Conservation (phyloP, 37 sponge, comb jelly and placozoan genomes). For the Beroe ovata region DNA sequence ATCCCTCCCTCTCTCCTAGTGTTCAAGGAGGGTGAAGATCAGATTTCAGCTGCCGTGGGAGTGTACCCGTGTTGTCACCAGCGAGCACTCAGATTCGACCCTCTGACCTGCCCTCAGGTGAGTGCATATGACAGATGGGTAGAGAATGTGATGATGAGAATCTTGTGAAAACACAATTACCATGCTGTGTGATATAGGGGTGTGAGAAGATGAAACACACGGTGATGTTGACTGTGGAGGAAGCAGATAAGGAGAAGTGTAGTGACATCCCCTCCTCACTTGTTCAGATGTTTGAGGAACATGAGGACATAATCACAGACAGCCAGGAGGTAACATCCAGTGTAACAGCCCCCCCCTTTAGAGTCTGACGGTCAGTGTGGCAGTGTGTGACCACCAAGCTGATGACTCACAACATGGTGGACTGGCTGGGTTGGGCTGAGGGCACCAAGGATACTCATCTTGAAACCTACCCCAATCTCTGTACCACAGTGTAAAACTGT, state of each 20-base stretch:
- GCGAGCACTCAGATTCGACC: constrained; percentile 63
- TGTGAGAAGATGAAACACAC: constrained; percentile 68
- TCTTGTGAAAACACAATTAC: too few species aligned
- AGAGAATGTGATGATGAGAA: background rate
- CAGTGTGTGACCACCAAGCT: too few species aligned
- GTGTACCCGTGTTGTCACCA: constrained; percentile 65
- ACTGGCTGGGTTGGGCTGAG: too few species aligned
- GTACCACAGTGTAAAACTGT: too few species aligned
- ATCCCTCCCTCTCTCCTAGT: background rate
- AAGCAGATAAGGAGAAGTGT: constrained; percentile 1
- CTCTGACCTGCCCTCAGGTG: constrained; percentile 67
- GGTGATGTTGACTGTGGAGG: background rate
- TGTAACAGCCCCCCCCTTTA: too few species aligned
- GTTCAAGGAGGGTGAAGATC: constrained; percentile 58
- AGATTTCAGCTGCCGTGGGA: constrained; percentile 67
- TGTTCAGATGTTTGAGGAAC: constrained; percentile 47
- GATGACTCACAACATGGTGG: too few species aligned
- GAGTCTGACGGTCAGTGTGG: too few species aligned
- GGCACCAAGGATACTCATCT: too few species aligned
- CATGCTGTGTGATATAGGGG: background rate
- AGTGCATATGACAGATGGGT: background rate
- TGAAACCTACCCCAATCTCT: too few species aligned
- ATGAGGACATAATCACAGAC: constrained; percentile 45
- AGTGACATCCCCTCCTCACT: constrained; percentile 4
- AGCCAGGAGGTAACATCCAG: constrained; percentile 31